Conservation (phyloP, 2,797 vertebrate genomes). For the Chaetophractus vellerosus region DNA sequence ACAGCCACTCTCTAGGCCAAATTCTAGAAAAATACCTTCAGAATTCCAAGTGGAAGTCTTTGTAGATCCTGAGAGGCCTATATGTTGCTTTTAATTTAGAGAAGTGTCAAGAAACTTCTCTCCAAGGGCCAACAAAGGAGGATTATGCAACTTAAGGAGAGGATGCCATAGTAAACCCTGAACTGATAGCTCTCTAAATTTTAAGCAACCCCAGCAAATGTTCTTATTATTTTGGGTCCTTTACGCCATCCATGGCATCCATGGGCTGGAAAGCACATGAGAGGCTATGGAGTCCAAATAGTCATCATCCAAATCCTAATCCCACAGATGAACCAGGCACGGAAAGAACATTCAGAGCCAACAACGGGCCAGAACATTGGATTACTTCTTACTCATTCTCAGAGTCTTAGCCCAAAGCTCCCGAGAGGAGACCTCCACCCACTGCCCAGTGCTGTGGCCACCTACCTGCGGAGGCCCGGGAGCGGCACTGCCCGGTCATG, state of each 20-base stretch:
- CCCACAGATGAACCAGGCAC: background rate
- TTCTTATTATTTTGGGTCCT: slow-evolving; percentile 32
- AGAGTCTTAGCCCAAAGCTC: background rate
- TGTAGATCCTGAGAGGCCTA: slow-evolving; percentile 68
- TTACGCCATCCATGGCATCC: background rate
- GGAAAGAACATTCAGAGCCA: slow-evolving; percentile 18
- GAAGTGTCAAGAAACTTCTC: slow-evolving; percentile 66
- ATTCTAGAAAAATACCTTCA: slow-evolving; percentile 60
- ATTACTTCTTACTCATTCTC: background rate
- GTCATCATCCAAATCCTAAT: background rate
- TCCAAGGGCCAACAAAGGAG: slow-evolving; percentile 46
- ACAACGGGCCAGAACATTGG: background rate
- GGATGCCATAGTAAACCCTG: slow-evolving; percentile 1
- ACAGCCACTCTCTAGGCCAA: slow-evolving; percentile 54
- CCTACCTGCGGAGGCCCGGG: slow-evolving; percentile 92
- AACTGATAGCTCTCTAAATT: background rate
- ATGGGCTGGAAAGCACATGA: background rate
- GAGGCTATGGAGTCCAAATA: background rate
- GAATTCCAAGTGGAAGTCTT: slow-evolving; percentile 73
- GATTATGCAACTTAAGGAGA: slow-evolving; percentile 60
- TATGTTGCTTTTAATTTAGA: slow-evolving; percentile 77
- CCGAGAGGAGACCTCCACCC: background rate
- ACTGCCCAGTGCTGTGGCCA: background rate
- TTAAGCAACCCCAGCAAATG: slow-evolving; percentile 27
- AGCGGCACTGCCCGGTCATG: slow-evolving; percentile 95